Evolutionary conservation across 2,888 invertebrate genomes (phyloP).

Genomic region (Oegoconia quadripuncta): DNA sequence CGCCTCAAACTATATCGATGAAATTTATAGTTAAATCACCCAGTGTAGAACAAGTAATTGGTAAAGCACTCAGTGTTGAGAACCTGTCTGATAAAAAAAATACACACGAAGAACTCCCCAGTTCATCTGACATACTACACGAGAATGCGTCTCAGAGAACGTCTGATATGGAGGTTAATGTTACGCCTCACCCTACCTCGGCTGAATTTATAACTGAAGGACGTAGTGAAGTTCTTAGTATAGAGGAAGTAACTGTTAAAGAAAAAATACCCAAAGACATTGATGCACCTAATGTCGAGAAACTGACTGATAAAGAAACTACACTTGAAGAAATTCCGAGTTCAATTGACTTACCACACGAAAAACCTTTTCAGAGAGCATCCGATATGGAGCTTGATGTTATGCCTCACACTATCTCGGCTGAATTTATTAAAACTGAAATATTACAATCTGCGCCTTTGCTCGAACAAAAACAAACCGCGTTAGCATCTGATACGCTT

Average conservation of each 20-base stretch:
- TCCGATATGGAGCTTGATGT: not conserved
- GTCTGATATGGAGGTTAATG: no score
- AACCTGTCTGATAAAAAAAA: no score
- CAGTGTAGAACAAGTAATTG: no score
- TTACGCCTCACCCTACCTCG: no score
- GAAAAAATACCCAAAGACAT: not conserved
- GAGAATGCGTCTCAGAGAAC: no score
- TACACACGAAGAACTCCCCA: no score
- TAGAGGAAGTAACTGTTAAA: not conserved
- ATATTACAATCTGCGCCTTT: slow-evolving; percentile 21
- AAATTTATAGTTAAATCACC: no score
- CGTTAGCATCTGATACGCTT: slow-evolving; percentile 28
- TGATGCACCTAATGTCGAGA: not conserved
- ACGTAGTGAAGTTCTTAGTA: not conserved
- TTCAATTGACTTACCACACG: not conserved
- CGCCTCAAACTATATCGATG: no score
- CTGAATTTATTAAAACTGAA: slow-evolving; percentile 36
- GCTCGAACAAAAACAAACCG: not conserved
- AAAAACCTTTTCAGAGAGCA: not conserved
- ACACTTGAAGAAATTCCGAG: not conserved
- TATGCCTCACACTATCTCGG: slow-evolving; percentile 48
- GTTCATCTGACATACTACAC: no score
- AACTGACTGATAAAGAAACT: no score
- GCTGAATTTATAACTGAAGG: no score
- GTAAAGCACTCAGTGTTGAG: no score